Evolutionary conservation across 2,888 invertebrate genomes (phyloP).

Genomic region (Oligia strigilis): DNA sequence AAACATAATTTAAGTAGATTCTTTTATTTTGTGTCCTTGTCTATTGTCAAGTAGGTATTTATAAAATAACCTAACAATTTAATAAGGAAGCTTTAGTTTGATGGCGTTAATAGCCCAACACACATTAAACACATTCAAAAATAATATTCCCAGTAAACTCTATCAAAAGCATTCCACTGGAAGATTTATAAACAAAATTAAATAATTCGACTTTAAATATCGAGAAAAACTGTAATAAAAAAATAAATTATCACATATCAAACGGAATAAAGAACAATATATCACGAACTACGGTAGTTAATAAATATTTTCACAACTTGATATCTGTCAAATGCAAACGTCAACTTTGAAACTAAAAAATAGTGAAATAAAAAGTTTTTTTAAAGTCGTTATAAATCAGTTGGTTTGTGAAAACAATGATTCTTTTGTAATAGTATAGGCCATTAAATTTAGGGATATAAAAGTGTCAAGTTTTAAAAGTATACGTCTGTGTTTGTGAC

Average conservation of each 20-base stretch:
- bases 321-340: constrained; percentile 66
- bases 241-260: constrained; percentile 67
- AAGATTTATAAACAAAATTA: constrained; percentile 65
- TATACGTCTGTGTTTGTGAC: constrained; percentile 72
- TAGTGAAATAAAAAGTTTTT: constrained; percentile 59
- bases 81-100: not conserved
- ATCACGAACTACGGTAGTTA: constrained; percentile 68
- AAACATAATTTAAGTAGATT: not conserved
- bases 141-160: constrained; percentile 28
- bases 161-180: constrained; percentile 65
- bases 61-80: constrained; percentile 16
- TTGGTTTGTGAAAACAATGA: constrained; percentile 87
- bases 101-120: constrained; percentile 48
- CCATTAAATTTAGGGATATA: constrained; percentile 86
- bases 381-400: constrained; percentile 84
- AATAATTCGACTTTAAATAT: constrained; percentile 63
- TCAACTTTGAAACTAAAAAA: constrained; percentile 65
- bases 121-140: constrained; percentile 34
- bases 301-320: constrained; percentile 72
- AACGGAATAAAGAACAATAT: constrained; percentile 58
- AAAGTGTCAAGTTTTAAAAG: constrained; percentile 79
- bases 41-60: not conserved
- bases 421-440: constrained; percentile 89
- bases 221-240: constrained; percentile 46
- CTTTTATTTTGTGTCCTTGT: not conserved